A percentile compares a stretch with the other conserved stretches of the same genome.
phyloP scores from a whole-genome alignment of 2,113 vertebrate species.

The Colius striatus region DNA sequence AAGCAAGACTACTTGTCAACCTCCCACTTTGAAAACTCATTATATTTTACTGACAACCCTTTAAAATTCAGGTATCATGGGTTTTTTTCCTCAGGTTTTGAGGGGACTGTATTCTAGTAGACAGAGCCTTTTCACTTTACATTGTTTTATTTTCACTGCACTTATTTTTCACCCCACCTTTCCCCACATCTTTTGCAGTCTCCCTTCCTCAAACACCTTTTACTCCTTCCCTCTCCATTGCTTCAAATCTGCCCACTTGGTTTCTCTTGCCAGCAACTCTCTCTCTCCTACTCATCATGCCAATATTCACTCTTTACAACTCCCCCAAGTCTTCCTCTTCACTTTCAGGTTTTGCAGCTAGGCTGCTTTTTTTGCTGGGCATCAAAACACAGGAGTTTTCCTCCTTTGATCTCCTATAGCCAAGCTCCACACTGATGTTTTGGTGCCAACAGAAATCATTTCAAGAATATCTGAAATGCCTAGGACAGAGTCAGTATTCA shows the following conservation, averaged over 20 bases:
- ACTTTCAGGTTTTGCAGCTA: neutral
- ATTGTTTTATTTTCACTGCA: neutral
- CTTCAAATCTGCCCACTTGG: conserved; percentile 49
- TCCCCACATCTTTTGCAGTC: neutral
- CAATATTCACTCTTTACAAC: neutral
- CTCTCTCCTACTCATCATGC: conserved; percentile 15
- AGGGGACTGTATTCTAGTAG: neutral
- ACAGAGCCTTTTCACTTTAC: neutral
- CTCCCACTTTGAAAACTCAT: neutral
- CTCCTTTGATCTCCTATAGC: neutral
- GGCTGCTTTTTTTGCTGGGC: neutral
- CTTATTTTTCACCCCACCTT: neutral
- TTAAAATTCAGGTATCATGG: neutral
- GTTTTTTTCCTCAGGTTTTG: neutral
- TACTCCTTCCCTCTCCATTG: neutral
- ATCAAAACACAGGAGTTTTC: neutral
- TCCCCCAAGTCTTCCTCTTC: neutral
- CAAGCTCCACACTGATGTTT: neutral
- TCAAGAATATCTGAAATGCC: neutral
- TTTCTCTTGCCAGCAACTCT: conserved; percentile 33
- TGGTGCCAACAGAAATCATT: neutral
- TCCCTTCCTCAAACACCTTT: conserved; percentile 6
- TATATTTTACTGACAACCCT: neutral
- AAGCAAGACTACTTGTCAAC: neutral
- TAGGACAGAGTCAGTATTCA: neutral